These are phyloP conservation scores for Takifugu bimaculatus DNA, from an alignment of 2,113 vertebrate species.

Conservation along the genomic window DNA sequence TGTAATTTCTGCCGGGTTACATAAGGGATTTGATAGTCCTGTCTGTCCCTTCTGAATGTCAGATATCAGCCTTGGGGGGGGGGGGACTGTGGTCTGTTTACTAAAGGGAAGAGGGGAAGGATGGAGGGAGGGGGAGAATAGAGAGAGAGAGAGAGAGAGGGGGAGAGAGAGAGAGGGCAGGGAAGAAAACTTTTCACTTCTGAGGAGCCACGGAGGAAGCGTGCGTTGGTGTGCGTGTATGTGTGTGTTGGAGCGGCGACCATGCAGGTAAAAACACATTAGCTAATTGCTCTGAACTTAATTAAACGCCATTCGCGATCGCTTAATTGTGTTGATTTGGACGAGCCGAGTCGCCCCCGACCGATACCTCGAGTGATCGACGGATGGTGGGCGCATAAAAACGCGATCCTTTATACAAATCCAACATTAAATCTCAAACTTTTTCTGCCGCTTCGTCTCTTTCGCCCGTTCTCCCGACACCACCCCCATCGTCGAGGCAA, in stretches of 20 bases:
- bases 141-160: constrained; percentile 24
- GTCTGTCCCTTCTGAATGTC: constrained; percentile 66
- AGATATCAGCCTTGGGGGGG: constrained; percentile 76
- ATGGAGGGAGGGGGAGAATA: constrained; percentile 61
- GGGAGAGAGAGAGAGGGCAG: constrained; percentile 49
- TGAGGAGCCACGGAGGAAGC: constrained; percentile 76
- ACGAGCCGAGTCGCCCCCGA: constrained; percentile 44
- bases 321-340: constrained; percentile 53
- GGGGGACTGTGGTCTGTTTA: constrained; percentile 79
- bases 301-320: constrained; percentile 68
- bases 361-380: constrained; percentile 45
- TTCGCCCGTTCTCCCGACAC: constrained; percentile 51
- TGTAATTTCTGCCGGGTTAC: constrained; percentile 51
- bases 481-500: constrained; percentile 66
- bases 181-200: constrained; percentile 80
- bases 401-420: constrained; percentile 59
- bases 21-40: constrained; percentile 56
- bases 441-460: constrained; percentile 63
- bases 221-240: constrained; percentile 53
- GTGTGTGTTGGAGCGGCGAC: constrained; percentile 73
- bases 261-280: constrained; percentile 80
- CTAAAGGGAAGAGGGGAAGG: constrained; percentile 69
- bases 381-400: constrained; percentile 43
- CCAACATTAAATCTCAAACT: constrained; percentile 74
- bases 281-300: constrained; percentile 77